phyloP scores from a whole-genome alignment of 2,797 vertebrate species.

The Tokudaia tokunoshimensis region DNA sequence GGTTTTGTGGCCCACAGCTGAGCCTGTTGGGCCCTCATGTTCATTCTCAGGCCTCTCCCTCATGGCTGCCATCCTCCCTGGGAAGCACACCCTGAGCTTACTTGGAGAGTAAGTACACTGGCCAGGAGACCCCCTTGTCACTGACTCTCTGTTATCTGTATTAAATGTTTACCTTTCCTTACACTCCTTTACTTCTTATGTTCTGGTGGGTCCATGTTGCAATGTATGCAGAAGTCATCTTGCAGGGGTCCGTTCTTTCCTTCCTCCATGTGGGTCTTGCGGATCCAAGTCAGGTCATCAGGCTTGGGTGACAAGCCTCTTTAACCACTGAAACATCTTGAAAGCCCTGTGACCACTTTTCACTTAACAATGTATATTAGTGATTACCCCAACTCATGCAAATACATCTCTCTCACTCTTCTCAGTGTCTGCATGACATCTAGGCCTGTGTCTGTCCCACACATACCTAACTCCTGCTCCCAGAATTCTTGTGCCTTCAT shows the following conservation, averaged over 20 bases:
- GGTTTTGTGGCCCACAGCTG: not conserved
- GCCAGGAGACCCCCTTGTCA: not conserved
- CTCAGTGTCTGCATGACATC: not conserved
- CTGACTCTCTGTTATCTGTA: not conserved
- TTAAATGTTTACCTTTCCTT: not conserved
- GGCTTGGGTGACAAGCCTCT: not conserved
- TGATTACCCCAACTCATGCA: not conserved
- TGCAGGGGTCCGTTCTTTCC: not conserved
- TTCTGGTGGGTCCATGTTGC: not conserved
- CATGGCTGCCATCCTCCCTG: not conserved
- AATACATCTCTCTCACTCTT: not conserved
- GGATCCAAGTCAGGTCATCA: not conserved
- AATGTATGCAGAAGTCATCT: no score
- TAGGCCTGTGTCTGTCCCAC: not conserved
- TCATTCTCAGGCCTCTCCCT: not conserved
- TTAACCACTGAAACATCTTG: not conserved
- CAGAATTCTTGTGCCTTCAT: not conserved
- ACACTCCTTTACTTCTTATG: not conserved
- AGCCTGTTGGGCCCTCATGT: not conserved
- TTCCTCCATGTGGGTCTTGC: not conserved
- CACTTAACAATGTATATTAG: not conserved
- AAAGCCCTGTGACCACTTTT: not conserved
- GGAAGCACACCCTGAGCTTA: not conserved
- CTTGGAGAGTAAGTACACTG: not conserved
- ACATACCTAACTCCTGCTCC: slow-evolving; percentile 20